Base-by-base conservation (phyloP, 2,797 vertebrate genomes). In the Apodemus agrarius region DNA sequence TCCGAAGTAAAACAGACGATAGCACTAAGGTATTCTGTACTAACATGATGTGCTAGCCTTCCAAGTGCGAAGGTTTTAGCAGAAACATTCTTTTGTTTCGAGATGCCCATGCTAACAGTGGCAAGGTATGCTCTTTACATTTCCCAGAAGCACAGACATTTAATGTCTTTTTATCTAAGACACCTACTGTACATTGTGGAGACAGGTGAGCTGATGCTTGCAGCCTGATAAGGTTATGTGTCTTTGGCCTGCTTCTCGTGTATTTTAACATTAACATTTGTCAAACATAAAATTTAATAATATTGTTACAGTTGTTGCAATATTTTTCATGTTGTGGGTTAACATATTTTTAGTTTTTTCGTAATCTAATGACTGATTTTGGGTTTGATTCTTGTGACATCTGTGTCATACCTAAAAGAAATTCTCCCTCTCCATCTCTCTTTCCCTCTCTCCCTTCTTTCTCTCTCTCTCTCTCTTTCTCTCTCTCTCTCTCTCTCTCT, bases 21-120 rank as follows among this genome's bases (percentile, higher is more conserved):
- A 52, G 37, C 57, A 65, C 43, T 52, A 89, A 82, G 7, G 13
- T 43, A 6, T 79, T 84, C 17, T 95, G 46, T 91, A 14, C 59
- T 91, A 85, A 89, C n/a, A 65, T 29, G 75, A 40, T 24, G 82
- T 97, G 52, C 95, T 96, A 94, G 93, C 97, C 97, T 96, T 93
- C 91, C 79, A 21, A 93, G 54, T 52, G 34, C 11, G 8, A 93
- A 3, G 0, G 2, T 74, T 0, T 95, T 80, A 31, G 78, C 92
- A 91, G 82, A 91, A 88, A 97, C 37, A 83, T 95, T 29, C 6
- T 79, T 79, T 79, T 43, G 26, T 61, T 59, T 57, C 75, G 72
- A 59, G 14, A n/a, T 26, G 31, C 29, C 40, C 14, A 46, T n/a
- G 37, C 9, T 26, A 26, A 43, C 22, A n/a, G 21, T 83, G 46